Conservation (phyloP, 23 tunicate species). For the Phallusia fumigata region DNA sequence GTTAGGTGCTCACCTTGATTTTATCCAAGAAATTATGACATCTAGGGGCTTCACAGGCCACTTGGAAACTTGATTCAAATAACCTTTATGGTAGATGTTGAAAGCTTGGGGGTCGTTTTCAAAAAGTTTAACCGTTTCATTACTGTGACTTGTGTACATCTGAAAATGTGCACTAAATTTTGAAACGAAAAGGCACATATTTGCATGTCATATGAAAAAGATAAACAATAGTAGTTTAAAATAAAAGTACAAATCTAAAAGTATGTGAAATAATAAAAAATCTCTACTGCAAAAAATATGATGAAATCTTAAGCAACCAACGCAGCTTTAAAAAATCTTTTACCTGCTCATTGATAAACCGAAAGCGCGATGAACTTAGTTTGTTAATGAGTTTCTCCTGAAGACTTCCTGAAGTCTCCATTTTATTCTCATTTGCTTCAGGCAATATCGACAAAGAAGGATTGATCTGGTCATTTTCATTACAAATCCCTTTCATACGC, state of each 20-base stretch:
- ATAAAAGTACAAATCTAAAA: too few species aligned
- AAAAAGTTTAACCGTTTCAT: slow-evolving; percentile 49
- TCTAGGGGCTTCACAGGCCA: slow-evolving; percentile 83
- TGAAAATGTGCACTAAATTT: too few species aligned
- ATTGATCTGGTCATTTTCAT: neutral
- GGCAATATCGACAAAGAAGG: neutral
- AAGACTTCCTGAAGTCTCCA: neutral
- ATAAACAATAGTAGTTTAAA: too few species aligned
- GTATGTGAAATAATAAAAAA: too few species aligned
- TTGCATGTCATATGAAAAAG: too few species aligned
- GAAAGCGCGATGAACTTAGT: slow-evolving; percentile 25
- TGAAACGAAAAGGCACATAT: neutral
- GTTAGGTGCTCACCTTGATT: slow-evolving; percentile 14
- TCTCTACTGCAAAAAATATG: too few species aligned
- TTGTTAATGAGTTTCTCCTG: slow-evolving; percentile 12
- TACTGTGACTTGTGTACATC: slow-evolving; percentile 60
- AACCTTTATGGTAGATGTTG: slow-evolving; percentile 58
- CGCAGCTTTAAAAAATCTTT: too few species aligned
- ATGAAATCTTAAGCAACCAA: too few species aligned
- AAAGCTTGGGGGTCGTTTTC: slow-evolving; percentile 39
- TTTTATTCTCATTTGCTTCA: neutral
- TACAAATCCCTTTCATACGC: neutral
- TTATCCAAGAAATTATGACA: slow-evolving; percentile 47
- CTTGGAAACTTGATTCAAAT: slow-evolving; percentile 48
- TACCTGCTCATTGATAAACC: slow-evolving; percentile 58